These are phyloP conservation scores for Patiria pectinifera DNA, from an alignment of 53 echinoderm and acorn worm genomes.

Conservation along the genomic window DNA sequence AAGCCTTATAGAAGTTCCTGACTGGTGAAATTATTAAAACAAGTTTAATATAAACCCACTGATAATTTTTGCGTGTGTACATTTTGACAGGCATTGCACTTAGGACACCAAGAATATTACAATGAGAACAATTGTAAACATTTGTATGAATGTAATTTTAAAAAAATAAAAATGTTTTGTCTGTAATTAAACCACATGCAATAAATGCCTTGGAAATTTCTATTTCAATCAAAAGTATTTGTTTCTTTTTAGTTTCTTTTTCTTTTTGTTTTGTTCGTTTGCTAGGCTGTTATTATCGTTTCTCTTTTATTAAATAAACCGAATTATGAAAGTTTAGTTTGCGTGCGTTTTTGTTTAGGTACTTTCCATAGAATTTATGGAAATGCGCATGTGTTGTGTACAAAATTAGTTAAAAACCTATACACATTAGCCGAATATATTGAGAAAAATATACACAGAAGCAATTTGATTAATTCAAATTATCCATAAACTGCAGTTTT, in stretches of 20 bases:
- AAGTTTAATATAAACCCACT: neutral
- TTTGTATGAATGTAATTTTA: conserved; percentile 43
- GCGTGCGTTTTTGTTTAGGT: too few relatives aligned
- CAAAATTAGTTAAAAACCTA: too few relatives aligned
- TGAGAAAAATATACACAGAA: too few relatives aligned
- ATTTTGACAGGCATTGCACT: neutral
- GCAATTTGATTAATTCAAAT: too few relatives aligned
- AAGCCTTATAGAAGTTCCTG: neutral
- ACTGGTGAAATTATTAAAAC: neutral
- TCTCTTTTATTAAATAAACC: too few relatives aligned
- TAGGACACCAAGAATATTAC: neutral
- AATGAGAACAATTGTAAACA: conserved; percentile 24
- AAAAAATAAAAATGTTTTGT: neutral
- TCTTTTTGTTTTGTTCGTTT: neutral
- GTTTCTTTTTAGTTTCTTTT: neutral
- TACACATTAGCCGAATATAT: too few relatives aligned
- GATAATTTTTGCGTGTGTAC: neutral
- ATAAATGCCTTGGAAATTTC: conserved; percentile 65
- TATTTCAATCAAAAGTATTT: conserved; percentile 10
- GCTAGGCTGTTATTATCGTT: too few relatives aligned
- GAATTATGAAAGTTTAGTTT: too few relatives aligned
- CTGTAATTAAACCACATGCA: conserved; percentile 47
- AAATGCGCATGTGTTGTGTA: too few relatives aligned
- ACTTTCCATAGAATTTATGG: too few relatives aligned
- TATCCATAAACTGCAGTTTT: too few relatives aligned